These are phyloP conservation scores for Rhyacichthys aspro DNA, from an alignment of 2,797 vertebrate genomes.

Conservation along the genomic window DNA sequence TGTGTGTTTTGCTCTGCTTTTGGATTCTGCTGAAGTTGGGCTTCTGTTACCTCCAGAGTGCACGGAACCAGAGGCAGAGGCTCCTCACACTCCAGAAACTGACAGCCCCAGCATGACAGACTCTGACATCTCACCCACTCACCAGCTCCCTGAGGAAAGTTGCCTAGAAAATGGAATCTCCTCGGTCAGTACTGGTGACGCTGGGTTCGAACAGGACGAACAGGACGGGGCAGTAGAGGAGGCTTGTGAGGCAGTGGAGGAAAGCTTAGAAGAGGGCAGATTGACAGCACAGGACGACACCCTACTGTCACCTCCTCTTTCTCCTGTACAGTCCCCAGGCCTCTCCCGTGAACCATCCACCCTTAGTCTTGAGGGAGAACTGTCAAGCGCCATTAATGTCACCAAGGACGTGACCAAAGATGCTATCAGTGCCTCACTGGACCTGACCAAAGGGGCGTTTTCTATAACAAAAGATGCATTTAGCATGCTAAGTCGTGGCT, in stretches of 20 bases:
- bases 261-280: conserved; percentile 63
- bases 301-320: conserved; percentile 64
- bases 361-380: conserved; percentile 89
- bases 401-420: conserved; percentile 95
- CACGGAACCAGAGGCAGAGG: conserved; percentile 61
- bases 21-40: conserved; percentile 86
- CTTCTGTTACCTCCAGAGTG: conserved; percentile 85
- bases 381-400: conserved; percentile 88
- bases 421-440: conserved; percentile 90
- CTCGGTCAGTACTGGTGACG: not conserved
- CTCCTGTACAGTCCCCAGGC: conserved; percentile 57
- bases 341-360: conserved; percentile 69
- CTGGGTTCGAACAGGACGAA: conserved; percentile 70
- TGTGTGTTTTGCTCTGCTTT: conserved; percentile 84
- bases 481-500: conserved; percentile 88
- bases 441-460: conserved; percentile 94
- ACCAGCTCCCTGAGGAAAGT: conserved; percentile 67
- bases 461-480: conserved; percentile 93
- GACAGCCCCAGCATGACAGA: conserved; percentile 91
- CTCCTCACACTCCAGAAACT: conserved; percentile 82
- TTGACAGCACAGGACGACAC: conserved; percentile 25
- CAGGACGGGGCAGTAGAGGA: conserved; percentile 83
- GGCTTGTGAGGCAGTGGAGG: conserved; percentile 87
- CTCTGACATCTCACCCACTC: conserved; percentile 87
- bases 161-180: conserved; percentile 66